A percentile compares a stretch with the other conserved stretches of the same genome.
Conservation (phyloP, 2,113 vertebrate genomes). For the Copsychus sechellarum region DNA sequence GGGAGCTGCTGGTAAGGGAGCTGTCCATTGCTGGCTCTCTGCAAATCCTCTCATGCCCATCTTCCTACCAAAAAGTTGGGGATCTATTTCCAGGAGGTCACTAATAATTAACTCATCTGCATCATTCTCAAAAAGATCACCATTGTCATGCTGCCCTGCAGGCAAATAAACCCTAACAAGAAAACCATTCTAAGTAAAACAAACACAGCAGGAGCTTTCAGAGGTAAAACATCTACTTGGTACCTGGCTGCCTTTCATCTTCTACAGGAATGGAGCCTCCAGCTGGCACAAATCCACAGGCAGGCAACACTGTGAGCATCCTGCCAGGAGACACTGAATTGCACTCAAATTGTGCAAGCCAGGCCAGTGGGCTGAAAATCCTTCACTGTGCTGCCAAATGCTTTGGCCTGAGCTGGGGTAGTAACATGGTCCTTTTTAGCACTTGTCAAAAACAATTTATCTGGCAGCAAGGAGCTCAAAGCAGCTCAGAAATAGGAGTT, state of each 20-base stretch:
- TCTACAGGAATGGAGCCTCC: neutral
- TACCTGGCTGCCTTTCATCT: neutral
- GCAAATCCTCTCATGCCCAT: neutral
- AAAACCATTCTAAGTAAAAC: neutral
- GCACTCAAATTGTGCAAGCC: neutral
- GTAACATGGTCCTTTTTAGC: neutral
- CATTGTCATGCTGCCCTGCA: neutral
- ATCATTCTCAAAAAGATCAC: neutral
- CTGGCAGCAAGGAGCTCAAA: neutral
- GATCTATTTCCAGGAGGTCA: neutral
- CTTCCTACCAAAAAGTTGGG: neutral
- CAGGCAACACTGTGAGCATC: neutral
- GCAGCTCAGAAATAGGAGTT: neutral
- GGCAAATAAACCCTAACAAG: neutral
- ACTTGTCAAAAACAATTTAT: conserved; percentile 1
- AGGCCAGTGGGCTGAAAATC: conserved; percentile 23
- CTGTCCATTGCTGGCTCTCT: neutral
- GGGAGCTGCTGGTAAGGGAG: neutral
- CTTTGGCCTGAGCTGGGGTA: neutral
- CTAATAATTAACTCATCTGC: neutral
- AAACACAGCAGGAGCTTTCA: neutral
- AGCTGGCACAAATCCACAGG: neutral
- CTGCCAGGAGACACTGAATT: conserved; percentile 24
- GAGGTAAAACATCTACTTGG: neutral
- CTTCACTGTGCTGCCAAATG: neutral